phyloP scores from a whole-genome alignment of 1,140 invertebrate species.

The Eupeodes corollae region DNA sequence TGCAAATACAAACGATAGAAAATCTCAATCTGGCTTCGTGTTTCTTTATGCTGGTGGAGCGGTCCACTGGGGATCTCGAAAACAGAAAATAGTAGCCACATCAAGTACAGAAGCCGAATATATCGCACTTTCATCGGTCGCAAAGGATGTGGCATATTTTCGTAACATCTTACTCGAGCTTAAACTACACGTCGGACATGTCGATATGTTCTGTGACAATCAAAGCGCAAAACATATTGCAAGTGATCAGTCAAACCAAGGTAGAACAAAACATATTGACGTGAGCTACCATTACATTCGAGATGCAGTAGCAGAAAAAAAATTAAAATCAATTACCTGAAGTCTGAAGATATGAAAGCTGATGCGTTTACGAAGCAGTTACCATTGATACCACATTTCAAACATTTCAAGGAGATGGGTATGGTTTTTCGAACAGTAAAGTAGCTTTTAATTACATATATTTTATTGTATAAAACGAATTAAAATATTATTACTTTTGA shows the following conservation, averaged over 20 bases:
- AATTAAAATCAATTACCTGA: too few relatives aligned
- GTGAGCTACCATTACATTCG: constrained; percentile 8
- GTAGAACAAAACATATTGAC: constrained; percentile 11
- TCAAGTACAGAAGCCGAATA: constrained; percentile 38
- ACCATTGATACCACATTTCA: not conserved
- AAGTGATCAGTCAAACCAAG: constrained; percentile 20
- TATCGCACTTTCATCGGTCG: constrained; percentile 26
- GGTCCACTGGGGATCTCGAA: constrained; percentile 26
- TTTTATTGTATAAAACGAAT: too few relatives aligned
- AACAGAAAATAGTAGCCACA: constrained; percentile 25
- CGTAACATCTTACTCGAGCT: constrained; percentile 9
- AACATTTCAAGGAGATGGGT: too few relatives aligned
- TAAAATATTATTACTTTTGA: too few relatives aligned
- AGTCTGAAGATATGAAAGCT: not conserved
- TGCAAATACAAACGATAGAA: constrained; percentile 13
- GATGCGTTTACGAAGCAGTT: too few relatives aligned
- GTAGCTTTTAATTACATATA: too few relatives aligned
- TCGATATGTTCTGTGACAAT: constrained; percentile 5
- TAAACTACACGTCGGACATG: not conserved
- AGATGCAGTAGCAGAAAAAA: not conserved
- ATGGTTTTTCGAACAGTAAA: too few relatives aligned
- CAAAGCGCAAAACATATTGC: constrained; percentile 19
- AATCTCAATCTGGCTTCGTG: constrained; percentile 22
- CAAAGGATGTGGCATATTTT: constrained; percentile 32
- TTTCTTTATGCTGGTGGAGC: constrained; percentile 24